Base-by-base conservation (phyloP, 2,888 invertebrate genomes). In the Macrosiphum euphorbiae region DNA sequence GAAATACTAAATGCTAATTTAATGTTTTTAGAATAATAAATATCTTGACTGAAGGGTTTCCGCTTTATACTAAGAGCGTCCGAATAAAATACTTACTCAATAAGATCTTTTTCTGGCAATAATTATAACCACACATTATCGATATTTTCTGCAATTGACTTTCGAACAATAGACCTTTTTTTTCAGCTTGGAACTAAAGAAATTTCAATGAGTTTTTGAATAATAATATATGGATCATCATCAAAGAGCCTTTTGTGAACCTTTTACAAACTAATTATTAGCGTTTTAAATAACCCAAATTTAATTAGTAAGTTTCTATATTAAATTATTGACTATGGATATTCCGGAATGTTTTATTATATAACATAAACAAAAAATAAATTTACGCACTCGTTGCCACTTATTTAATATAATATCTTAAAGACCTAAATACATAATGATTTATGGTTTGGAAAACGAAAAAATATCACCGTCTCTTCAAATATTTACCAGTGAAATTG, bases 181-280 rank as follows among this genome's bases (percentile, higher is more conserved):
- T 78, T 67, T 16, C 8, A 78, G 35, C 20, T 35, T 10, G 16
- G 1, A 50, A 78, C 26, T 44, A n/a, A 91, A 91, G 91, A n/a
- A 91, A 86, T 24, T 24, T n/a, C 7, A 91, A 86, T 20, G 4
- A 58, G 11, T 85, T 85, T 44, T 11, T 11, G 4, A 55, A 84
- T 91, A 88, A 84, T 91, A 88, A 84, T 90, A 47, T 90, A 67
- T 50, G 20, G n/a, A 47, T n/a, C 28, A 88, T 55, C 26, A 58
- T 89, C 28, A 89, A 58, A 44, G 58, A 7, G 13, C 35, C 24
- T 55, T 88, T 41, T 28, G 35, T 41, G 26, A 26, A 78, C 90
- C 35, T 50, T 67, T 90, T 90, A 50, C 47, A 58, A 55, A 58
- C 47, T 47, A 90, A 90, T 90, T n/a, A 47, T 67, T 44, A 89